phyloP scores from a whole-genome alignment of 1,140 invertebrate genomes.

The Drosophila tani region DNA sequence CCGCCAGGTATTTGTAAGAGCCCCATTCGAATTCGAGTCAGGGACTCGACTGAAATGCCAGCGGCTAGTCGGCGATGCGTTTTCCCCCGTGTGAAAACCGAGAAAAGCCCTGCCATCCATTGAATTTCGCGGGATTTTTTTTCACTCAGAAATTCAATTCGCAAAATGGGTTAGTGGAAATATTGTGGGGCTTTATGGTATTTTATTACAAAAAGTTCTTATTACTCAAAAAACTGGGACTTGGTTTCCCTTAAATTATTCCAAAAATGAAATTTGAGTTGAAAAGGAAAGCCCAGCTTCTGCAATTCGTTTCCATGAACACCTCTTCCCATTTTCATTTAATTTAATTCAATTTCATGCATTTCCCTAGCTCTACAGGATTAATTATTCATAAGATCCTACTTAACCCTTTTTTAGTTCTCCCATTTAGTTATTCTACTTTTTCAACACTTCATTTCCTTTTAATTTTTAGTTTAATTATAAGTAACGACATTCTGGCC shows the following conservation, averaged over 20 bases:
- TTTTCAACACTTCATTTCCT: background rate
- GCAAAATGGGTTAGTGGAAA: background rate
- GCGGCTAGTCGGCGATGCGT: conserved; percentile 5
- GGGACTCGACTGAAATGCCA: conserved; percentile 15
- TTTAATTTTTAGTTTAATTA: conserved; percentile 19
- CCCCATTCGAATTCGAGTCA: conserved; percentile 10
- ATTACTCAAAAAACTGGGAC: too few species aligned
- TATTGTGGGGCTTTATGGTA: background rate
- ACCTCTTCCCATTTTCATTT: background rate
- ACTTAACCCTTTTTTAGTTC: background rate
- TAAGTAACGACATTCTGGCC: background rate
- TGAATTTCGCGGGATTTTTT: conserved; percentile 1
- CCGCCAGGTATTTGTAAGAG: conserved; percentile 11
- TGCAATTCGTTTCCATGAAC: background rate
- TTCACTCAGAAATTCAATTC: background rate
- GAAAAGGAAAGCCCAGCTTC: background rate
- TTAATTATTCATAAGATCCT: background rate
- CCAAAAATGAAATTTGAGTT: background rate
- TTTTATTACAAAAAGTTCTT: background rate
- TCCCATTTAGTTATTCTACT: background rate
- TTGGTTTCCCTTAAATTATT: too few species aligned
- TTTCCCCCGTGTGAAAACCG: conserved; percentile 12
- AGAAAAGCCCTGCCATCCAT: conserved; percentile 5
- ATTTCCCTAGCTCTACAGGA: too few species aligned
- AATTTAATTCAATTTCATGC: conserved; percentile 1